Percentiles rank a stretch among this genome's conserved stretches.
Conservation (phyloP, 2,113 vertebrate genomes). For the Ptychochromis oligacanthus region DNA sequence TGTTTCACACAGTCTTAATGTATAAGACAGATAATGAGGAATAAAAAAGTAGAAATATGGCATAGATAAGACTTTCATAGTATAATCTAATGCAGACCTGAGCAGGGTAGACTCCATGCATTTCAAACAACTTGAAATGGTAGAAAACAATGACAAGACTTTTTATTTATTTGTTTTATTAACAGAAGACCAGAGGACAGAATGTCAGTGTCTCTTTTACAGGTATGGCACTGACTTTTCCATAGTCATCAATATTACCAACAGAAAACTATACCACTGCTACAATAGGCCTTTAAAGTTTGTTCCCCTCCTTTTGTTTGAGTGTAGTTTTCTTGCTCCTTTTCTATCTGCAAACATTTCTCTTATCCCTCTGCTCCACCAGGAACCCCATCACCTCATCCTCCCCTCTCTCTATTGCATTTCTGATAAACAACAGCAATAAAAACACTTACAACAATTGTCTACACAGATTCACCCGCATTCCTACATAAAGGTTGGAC, state of each 20-base stretch:
- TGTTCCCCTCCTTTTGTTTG: background rate
- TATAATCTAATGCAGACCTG: too few species aligned
- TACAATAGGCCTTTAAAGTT: background rate
- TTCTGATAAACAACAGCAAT: slow-evolving; percentile 26
- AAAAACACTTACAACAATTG: slow-evolving; percentile 7
- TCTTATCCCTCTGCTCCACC: background rate
- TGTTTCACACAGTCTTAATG: too few species aligned
- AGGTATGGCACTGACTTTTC: too few species aligned
- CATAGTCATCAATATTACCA: background rate
- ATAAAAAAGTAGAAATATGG: too few species aligned
- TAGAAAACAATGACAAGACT: too few species aligned
- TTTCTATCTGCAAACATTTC: slow-evolving; percentile 5
- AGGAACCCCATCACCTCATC: background rate
- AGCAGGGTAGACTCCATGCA: too few species aligned
- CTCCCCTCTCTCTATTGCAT: background rate
- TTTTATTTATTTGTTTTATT: too few species aligned
- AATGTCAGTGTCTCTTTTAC: too few species aligned
- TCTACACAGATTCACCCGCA: slow-evolving; percentile 27
- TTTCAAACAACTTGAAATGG: too few species aligned
- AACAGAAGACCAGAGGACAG: too few species aligned
- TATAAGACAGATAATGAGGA: too few species aligned
- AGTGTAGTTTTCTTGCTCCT: background rate
- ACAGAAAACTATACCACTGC: background rate
- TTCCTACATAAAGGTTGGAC: slow-evolving; percentile 26
- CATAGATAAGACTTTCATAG: too few species aligned